Conservation (phyloP, 1,140 invertebrate species). For the Notospermus geniculatus region DNA sequence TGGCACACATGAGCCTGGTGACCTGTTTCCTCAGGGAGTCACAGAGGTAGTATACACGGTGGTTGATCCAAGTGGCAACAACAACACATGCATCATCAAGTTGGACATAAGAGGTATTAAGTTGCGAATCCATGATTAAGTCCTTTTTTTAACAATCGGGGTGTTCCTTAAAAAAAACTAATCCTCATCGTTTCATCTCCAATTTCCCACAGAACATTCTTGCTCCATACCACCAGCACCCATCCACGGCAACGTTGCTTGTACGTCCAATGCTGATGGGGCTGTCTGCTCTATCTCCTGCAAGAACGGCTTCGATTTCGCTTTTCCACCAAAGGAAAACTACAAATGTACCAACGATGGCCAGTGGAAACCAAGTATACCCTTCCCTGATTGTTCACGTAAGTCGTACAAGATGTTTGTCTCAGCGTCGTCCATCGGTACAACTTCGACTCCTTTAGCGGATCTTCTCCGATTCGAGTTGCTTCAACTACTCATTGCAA, state of each 20-base stretch:
- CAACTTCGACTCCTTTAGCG: neutral
- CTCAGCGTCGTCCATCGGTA: neutral
- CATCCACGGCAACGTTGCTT: constrained; percentile 62
- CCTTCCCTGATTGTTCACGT: constrained; percentile 65
- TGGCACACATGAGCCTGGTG: constrained; percentile 57
- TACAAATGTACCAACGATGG: constrained; percentile 59
- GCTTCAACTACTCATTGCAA: too few species aligned
- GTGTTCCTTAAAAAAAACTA: too few species aligned
- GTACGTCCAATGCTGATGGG: constrained; percentile 55
- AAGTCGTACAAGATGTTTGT: constrained; percentile 12
- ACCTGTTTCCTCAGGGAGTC: constrained; percentile 61
- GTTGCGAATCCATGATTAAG: neutral
- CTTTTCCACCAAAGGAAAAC: constrained; percentile 55
- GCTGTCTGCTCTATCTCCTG: constrained; percentile 63
- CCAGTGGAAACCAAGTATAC: constrained; percentile 58
- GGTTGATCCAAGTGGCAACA: constrained; percentile 63
- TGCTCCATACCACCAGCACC: constrained; percentile 62
- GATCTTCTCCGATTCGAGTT: too few species aligned
- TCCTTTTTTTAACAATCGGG: too few species aligned
- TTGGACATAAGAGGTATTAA: constrained; percentile 66
- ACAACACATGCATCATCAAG: constrained; percentile 62
- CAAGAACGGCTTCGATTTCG: constrained; percentile 64
- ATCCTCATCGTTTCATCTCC: too few species aligned
- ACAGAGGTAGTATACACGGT: constrained; percentile 64
- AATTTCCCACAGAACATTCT: constrained; percentile 59